Conservation (phyloP, 2,113 vertebrate species). For the Hippocampus abdominalis region DNA sequence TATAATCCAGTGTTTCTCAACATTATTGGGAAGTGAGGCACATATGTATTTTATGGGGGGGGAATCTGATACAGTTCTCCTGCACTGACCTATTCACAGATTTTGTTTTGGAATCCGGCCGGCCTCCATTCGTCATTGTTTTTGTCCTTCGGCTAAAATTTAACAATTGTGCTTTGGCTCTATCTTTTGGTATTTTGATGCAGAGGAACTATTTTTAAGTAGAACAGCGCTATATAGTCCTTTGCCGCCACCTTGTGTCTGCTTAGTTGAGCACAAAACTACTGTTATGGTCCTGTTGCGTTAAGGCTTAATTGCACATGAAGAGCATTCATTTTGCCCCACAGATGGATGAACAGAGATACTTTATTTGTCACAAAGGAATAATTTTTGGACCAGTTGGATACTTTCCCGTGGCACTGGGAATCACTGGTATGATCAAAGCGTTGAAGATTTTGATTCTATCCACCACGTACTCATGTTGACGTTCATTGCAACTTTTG, state of each 20-base stretch:
- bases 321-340: too few species aligned
- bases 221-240: background rate
- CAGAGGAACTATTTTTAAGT: background rate
- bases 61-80: background rate
- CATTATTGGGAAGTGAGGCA: background rate
- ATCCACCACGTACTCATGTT: conserved; percentile 1
- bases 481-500: background rate
- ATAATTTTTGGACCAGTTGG: too few species aligned
- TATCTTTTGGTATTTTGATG: background rate
- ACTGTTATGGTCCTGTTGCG: too few species aligned
- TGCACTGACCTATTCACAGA: background rate
- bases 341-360: too few species aligned
- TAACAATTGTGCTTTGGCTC: background rate
- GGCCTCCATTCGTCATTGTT: background rate
- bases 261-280: too few species aligned
- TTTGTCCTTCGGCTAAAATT: too few species aligned
- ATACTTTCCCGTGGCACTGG: background rate
- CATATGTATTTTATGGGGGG: background rate
- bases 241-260: too few species aligned
- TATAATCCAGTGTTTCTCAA: background rate
- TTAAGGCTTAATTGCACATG: too few species aligned
- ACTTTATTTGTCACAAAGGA: too few species aligned
- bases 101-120: background rate
- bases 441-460: conserved; percentile 7
- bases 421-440: background rate